A percentile compares a stretch with the other conserved stretches of the same genome.
These are phyloP conservation scores for Conomelus anceps DNA, from an alignment of 2,888 invertebrate species.

Conservation along the genomic window DNA sequence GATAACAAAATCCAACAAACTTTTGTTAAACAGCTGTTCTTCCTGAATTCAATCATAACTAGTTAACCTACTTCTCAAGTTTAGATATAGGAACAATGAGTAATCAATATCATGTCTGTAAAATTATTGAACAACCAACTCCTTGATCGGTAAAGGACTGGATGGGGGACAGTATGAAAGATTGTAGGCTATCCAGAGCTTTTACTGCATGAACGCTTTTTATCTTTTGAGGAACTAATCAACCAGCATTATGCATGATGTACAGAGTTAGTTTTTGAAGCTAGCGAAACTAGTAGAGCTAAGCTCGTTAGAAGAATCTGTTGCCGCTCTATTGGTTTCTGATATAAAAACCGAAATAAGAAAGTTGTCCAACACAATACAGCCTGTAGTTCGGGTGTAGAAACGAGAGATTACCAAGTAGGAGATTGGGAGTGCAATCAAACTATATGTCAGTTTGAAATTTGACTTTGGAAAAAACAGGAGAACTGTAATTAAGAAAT, in stretches of 20 bases:
- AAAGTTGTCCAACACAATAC: not conserved
- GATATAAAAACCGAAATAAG: not conserved
- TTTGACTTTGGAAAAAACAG: not conserved
- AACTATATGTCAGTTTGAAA: not conserved
- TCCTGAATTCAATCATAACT: not conserved
- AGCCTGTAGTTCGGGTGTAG: not conserved
- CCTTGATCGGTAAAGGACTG: no score
- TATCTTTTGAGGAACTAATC: not conserved
- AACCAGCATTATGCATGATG: not conserved
- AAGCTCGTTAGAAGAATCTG: not conserved
- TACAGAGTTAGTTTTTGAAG: not conserved
- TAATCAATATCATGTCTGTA: not conserved
- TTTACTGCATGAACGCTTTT: not conserved
- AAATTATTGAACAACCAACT: not conserved
- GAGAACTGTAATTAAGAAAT: not conserved
- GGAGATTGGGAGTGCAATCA: not conserved
- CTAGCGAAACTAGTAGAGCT: not conserved
- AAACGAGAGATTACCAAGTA: not conserved
- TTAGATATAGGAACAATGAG: not conserved
- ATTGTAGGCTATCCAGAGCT: not conserved
- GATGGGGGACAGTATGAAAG: not conserved
- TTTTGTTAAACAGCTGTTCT: no score
- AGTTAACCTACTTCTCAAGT: not conserved
- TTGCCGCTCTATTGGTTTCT: not conserved
- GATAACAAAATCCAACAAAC: no score